These are phyloP conservation scores for Argyrosomus regius DNA, from an alignment of 2,797 vertebrate genomes.

Conservation along the genomic window DNA sequence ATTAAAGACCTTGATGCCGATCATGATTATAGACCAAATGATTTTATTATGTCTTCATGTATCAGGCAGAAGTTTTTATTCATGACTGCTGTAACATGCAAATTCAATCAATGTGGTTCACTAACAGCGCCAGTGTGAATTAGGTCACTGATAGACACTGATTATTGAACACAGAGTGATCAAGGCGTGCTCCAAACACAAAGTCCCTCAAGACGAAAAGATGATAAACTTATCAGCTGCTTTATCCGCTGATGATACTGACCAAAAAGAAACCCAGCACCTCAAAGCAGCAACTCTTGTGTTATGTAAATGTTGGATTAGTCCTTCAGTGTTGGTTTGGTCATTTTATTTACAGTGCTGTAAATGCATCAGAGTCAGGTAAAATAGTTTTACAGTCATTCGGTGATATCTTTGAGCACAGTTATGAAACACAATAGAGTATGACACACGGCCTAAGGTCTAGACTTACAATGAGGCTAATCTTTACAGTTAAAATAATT, in stretches of 20 bases:
- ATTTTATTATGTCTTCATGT: neutral
- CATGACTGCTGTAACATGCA: constrained; percentile 4
- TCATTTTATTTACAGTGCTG: neutral
- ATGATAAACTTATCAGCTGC: constrained; percentile 59
- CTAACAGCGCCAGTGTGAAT: constrained; percentile 27
- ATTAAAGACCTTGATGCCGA: no score
- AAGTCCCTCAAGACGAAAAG: constrained; percentile 57
- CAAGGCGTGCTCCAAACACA: constrained; percentile 62
- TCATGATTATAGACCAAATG: no score
- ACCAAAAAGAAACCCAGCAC: constrained; percentile 22
- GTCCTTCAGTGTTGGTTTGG: neutral
- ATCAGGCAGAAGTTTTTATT: neutral
- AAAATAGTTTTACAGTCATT: neutral
- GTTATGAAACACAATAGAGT: neutral
- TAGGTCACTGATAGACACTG: constrained; percentile 47
- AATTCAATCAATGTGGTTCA: constrained; percentile 15
- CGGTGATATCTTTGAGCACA: neutral
- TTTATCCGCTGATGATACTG: constrained; percentile 24
- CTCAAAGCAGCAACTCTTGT: neutral
- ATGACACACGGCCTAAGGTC: neutral
- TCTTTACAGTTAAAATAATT: neutral
- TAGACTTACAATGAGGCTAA: neutral
- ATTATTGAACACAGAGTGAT: constrained; percentile 56
- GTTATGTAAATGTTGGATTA: neutral
- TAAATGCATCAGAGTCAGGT: neutral